phyloP scores from a whole-genome alignment of 2,113 vertebrate genomes.

The Ifrita kowaldi region DNA sequence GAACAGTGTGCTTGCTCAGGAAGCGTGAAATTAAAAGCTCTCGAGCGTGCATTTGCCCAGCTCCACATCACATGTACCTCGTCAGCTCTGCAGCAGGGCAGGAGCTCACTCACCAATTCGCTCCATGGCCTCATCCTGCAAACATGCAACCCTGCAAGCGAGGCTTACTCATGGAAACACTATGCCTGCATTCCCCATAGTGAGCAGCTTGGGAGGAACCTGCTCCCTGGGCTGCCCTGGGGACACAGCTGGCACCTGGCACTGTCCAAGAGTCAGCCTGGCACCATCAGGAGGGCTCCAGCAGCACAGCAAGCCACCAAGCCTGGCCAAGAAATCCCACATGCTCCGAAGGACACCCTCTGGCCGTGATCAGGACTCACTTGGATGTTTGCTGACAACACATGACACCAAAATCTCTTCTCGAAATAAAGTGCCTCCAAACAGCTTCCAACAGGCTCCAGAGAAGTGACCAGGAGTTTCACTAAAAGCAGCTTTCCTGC shows the following conservation, averaged over 20 bases:
- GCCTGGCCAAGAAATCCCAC: background rate
- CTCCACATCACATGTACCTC: background rate
- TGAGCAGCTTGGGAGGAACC: background rate
- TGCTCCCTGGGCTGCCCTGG: background rate
- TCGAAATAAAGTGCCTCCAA: background rate
- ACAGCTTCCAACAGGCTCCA: background rate
- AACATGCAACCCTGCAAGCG: slow-evolving; percentile 19
- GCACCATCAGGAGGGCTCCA: background rate
- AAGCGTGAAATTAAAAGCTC: slow-evolving; percentile 35
- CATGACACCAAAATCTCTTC: background rate
- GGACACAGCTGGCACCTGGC: slow-evolving; percentile 15
- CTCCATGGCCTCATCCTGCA: slow-evolving; percentile 56
- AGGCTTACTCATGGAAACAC: slow-evolving; percentile 60
- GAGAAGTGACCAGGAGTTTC: background rate
- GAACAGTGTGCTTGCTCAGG: background rate
- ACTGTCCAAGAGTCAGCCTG: background rate
- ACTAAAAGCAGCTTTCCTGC: background rate
- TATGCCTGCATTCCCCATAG: slow-evolving; percentile 23
- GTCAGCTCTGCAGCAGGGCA: background rate
- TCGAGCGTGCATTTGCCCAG: background rate
- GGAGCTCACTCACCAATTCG: background rate
- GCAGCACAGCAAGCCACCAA: background rate
- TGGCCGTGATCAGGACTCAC: background rate
- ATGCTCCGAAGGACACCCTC: slow-evolving; percentile 17
- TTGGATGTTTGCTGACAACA: background rate